These are phyloP conservation scores for Pseudolaguvia tuberculata DNA, from an alignment of 2,113 vertebrate genomes.

Conservation along the genomic window DNA sequence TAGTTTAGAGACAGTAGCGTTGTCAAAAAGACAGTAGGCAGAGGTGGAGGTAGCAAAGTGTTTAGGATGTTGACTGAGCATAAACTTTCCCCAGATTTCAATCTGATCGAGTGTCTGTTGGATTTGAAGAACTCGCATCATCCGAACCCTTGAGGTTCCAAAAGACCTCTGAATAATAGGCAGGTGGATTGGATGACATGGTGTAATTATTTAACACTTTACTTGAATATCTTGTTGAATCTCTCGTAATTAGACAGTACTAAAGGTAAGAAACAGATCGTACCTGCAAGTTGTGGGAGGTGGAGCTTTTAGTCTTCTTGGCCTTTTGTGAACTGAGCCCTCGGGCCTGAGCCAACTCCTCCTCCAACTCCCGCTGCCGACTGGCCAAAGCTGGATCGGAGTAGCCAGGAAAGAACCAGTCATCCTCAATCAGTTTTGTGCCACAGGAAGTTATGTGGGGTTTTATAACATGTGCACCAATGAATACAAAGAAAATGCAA, in stretches of 20 bases:
- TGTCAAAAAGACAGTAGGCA: too few relatives aligned
- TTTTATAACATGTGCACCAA: conserved; percentile 48
- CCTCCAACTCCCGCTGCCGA: conserved; percentile 92
- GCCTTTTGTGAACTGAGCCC: conserved; percentile 62
- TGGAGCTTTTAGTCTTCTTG: conserved; percentile 67
- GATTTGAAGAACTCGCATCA: too few relatives aligned
- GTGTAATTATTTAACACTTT: too few relatives aligned
- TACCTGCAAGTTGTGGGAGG: conserved; percentile 76
- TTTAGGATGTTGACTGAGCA: too few relatives aligned
- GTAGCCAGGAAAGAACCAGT: conserved; percentile 99
- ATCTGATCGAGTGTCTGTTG: too few relatives aligned
- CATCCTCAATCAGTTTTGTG: conserved; percentile 99
- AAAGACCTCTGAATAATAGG: too few relatives aligned
- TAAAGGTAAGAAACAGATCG: not conserved
- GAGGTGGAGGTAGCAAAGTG: too few relatives aligned
- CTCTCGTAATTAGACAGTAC: not conserved
- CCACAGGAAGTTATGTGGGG: conserved; percentile 74
- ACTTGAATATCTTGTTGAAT: not conserved
- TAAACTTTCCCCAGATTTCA: too few relatives aligned
- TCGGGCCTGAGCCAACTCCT: conserved; percentile 80
- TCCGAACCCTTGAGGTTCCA: too few relatives aligned
- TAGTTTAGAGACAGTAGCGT: too few relatives aligned
- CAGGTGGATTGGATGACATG: too few relatives aligned
- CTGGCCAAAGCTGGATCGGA: conserved; percentile 90
- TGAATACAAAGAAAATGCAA: conserved; percentile 27